phyloP scores from a whole-genome alignment of 2,113 vertebrate genomes.

The Plecturocebus donacophilus region DNA sequence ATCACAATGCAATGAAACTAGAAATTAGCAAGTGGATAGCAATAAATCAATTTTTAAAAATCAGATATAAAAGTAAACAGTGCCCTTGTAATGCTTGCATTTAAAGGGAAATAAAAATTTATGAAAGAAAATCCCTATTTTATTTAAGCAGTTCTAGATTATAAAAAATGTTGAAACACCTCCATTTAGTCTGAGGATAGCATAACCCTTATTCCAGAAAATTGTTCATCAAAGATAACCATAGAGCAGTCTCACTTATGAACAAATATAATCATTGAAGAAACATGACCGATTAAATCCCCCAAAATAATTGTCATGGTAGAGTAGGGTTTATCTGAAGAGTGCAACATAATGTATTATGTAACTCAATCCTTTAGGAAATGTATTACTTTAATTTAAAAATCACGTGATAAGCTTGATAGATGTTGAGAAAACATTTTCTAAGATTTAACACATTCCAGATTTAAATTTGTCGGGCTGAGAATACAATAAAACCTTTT shows the following conservation, averaged over 20 bases:
- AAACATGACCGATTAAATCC: not conserved
- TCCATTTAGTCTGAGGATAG: not conserved
- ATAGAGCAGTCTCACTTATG: not conserved
- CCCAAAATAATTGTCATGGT: not conserved
- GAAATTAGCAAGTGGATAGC: not conserved
- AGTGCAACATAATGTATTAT: not conserved
- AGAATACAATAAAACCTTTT: not conserved
- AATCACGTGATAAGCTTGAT: not conserved
- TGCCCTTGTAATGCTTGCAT: not conserved
- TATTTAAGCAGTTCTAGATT: not conserved
- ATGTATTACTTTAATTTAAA: not conserved
- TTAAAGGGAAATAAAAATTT: not conserved
- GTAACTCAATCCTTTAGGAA: not conserved
- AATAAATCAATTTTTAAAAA: not conserved
- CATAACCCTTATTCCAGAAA: not conserved
- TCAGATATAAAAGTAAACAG: not conserved
- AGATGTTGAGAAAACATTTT: not conserved
- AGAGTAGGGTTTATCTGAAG: not conserved
- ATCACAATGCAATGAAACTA: not conserved
- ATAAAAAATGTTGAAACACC: not conserved
- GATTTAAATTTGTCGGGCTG: constrained; percentile 1
- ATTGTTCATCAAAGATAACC: not conserved
- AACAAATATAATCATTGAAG: not conserved
- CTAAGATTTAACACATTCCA: constrained; percentile 8
- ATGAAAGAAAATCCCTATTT: not conserved